These are phyloP conservation scores for Mongoloraphidia duomilia DNA, from an alignment of 2,888 invertebrate genomes.

Conservation along the genomic window DNA sequence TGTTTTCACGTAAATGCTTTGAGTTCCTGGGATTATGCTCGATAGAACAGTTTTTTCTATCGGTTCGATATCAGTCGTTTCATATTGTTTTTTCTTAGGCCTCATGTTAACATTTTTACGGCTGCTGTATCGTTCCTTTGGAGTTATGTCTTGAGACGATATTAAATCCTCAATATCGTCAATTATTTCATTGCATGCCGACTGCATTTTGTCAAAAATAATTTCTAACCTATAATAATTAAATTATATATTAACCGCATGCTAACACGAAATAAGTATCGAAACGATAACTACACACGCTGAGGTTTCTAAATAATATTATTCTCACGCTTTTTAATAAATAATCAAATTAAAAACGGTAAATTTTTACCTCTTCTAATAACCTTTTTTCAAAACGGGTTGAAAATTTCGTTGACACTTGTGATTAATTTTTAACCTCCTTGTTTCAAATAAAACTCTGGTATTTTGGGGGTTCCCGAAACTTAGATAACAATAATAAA, in stretches of 20 bases:
- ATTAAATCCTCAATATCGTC: conserved; percentile 78
- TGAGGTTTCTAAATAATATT: too few relatives aligned
- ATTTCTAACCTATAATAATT: not conserved
- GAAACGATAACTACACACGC: too few relatives aligned
- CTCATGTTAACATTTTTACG: conserved; percentile 55
- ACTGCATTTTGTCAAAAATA: conserved; percentile 31
- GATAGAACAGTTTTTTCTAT: conserved; percentile 33
- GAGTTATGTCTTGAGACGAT: conserved; percentile 63
- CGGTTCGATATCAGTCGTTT: not conserved
- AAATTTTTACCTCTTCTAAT: too few relatives aligned
- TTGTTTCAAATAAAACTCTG: too few relatives aligned
- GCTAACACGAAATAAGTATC: too few relatives aligned
- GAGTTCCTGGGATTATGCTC: conserved; percentile 50
- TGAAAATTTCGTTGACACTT: too few relatives aligned
- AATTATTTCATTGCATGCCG: conserved; percentile 51
- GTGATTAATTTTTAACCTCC: too few relatives aligned
- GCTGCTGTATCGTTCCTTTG: conserved; percentile 59
- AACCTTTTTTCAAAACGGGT: too few relatives aligned
- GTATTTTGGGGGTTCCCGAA: too few relatives aligned
- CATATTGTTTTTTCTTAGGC: conserved; percentile 27
- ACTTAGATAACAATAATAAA: too few relatives aligned
- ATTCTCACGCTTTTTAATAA: too few relatives aligned
- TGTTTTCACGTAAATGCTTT: conserved; percentile 75
- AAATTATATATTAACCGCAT: not conserved
- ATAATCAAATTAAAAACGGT: too few relatives aligned